Evolutionary conservation across 2,113 vertebrate genomes (phyloP).

Genomic region (Empidonax traillii): DNA sequence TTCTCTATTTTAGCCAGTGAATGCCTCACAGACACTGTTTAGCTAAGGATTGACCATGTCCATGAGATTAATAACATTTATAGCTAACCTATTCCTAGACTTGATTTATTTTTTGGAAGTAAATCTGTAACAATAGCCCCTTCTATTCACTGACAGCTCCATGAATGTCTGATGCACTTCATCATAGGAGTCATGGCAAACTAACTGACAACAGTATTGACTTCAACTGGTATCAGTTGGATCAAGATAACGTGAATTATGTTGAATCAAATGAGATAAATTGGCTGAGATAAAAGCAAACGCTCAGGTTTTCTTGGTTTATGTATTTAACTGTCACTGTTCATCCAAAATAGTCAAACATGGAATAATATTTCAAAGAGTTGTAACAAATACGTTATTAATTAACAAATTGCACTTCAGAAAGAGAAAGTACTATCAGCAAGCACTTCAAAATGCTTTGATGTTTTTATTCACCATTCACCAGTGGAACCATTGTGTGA

Average conservation of each 20-base stretch:
- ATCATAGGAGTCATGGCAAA: neutral
- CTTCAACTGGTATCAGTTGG: neutral
- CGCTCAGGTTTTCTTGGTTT: neutral
- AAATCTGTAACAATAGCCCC: neutral
- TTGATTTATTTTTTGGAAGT: neutral
- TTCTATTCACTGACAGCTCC: neutral
- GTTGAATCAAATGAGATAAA: neutral
- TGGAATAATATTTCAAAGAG: neutral
- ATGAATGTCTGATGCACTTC: neutral
- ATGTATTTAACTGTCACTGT: neutral
- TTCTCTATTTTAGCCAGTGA: neutral
- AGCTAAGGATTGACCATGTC: slow-evolving; percentile 12
- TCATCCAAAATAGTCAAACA: neutral
- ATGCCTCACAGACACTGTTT: neutral
- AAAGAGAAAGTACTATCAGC: neutral
- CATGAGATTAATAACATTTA: slow-evolving; percentile 12
- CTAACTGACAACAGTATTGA: neutral
- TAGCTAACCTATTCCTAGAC: neutral
- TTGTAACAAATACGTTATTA: neutral
- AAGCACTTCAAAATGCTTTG: neutral
- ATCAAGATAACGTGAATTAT: neutral
- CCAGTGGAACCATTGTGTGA: neutral
- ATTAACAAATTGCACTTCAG: neutral
- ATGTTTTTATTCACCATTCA: neutral
- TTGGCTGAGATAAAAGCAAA: neutral